Percentiles rank a stretch among this genome's conserved stretches.
Evolutionary conservation across 1,140 invertebrate species (phyloP).

Genomic region (Heliconius melpomene): DNA sequence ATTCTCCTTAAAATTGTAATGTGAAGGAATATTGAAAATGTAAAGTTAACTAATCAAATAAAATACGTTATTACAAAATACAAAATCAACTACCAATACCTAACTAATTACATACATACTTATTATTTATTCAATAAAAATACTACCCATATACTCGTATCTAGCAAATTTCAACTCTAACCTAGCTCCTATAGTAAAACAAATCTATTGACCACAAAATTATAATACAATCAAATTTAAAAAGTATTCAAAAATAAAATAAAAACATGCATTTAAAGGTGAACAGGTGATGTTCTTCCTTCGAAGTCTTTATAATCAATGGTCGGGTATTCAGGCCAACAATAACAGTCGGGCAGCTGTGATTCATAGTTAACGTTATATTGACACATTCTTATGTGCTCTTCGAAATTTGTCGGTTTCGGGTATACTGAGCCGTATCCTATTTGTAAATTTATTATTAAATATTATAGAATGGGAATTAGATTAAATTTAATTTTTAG

Average conservation of each 20-base stretch:
- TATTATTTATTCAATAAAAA: too few relatives aligned
- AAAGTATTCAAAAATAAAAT: not conserved
- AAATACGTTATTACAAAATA: too few relatives aligned
- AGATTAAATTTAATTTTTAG: too few relatives aligned
- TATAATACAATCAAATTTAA: not conserved
- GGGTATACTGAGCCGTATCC: slow-evolving; percentile 83
- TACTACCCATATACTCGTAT: too few relatives aligned
- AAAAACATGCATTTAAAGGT: slow-evolving; percentile 27
- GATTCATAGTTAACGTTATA: slow-evolving; percentile 89
- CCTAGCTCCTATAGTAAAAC: not conserved
- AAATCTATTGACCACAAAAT: not conserved
- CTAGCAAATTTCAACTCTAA: not conserved
- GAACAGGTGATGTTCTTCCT: slow-evolving; percentile 38
- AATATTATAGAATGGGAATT: not conserved
- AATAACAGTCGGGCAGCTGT: slow-evolving; percentile 87
- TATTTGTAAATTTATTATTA: slow-evolving; percentile 36
- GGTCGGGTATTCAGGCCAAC: slow-evolving; percentile 80
- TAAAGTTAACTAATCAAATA: too few relatives aligned
- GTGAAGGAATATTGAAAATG: too few relatives aligned
- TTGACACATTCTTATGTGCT: slow-evolving; percentile 86
- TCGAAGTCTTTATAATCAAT: slow-evolving; percentile 42
- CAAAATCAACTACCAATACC: too few relatives aligned
- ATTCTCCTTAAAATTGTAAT: too few relatives aligned
- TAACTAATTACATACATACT: too few relatives aligned
- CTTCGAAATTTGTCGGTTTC: slow-evolving; percentile 87